These are phyloP conservation scores for Limonius californicus DNA, from an alignment of 1,140 invertebrate species.

Conservation along the genomic window DNA sequence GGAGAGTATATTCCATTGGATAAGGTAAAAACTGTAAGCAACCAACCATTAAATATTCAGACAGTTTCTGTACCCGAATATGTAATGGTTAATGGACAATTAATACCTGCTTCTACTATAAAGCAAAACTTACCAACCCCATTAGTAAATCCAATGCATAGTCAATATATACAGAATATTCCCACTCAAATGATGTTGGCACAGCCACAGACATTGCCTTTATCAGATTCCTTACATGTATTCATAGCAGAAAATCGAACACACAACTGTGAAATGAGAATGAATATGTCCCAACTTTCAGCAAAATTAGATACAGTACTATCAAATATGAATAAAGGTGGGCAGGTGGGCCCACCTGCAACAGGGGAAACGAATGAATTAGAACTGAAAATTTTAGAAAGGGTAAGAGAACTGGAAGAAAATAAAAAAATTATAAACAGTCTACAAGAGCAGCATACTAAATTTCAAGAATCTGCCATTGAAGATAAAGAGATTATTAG, in stretches of 20 bases:
- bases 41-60: background rate
- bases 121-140: background rate
- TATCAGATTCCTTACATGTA: conserved; percentile 25
- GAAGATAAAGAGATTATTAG: background rate
- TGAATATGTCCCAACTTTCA: conserved; percentile 33
- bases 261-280: conserved; percentile 38
- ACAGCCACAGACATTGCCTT: background rate
- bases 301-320: conserved; percentile 35
- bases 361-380: background rate
- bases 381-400: background rate
- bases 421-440: background rate
- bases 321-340: too few species aligned
- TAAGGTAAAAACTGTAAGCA: background rate
- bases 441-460: background rate
- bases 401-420: background rate
- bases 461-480: background rate
- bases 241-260: conserved; percentile 32
- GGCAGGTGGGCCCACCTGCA: background rate
- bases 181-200: background rate
- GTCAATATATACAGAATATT: background rate
- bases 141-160: background rate
- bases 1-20: background rate
- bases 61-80: background rate
- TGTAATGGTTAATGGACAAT: background rate
- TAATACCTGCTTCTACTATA: background rate